These are phyloP conservation scores for Lasioglossum calceatum DNA, from an alignment of 2,888 invertebrate genomes.

Conservation along the genomic window DNA sequence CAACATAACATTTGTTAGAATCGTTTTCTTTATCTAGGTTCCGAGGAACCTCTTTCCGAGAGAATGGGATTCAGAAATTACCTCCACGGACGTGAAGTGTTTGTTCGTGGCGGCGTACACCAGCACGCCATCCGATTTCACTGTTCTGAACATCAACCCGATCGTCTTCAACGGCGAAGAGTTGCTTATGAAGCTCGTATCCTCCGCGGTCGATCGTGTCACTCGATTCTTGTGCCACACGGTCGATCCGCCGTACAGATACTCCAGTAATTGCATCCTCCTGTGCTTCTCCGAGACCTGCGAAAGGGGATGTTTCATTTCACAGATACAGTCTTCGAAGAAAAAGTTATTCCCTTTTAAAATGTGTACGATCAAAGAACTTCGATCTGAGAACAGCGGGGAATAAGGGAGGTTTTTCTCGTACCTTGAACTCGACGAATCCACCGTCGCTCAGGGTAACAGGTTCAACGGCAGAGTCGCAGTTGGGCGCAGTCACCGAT, in stretches of 20 bases:
- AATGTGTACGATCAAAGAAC: too few relatives aligned
- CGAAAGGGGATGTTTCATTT: background rate
- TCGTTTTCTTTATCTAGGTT: background rate
- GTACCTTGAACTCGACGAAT: slow-evolving; percentile 89
- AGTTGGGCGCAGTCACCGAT: slow-evolving; percentile 91
- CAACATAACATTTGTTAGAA: background rate
- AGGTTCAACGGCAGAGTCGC: slow-evolving; percentile 91
- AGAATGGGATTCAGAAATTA: slow-evolving; percentile 63
- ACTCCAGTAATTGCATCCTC: slow-evolving; percentile 93
- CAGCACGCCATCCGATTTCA: slow-evolving; percentile 91
- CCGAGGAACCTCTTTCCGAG: background rate
- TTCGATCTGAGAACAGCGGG: too few relatives aligned
- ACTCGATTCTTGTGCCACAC: slow-evolving; percentile 86
- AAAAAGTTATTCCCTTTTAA: too few relatives aligned
- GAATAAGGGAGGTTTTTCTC: background rate
- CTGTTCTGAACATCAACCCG: slow-evolving; percentile 93
- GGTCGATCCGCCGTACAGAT: slow-evolving; percentile 90
- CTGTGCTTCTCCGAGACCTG: slow-evolving; percentile 93
- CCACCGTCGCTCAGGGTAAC: slow-evolving; percentile 92
- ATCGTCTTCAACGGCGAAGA: slow-evolving; percentile 89
- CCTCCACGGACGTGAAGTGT: slow-evolving; percentile 93
- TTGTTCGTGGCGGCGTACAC: slow-evolving; percentile 94
- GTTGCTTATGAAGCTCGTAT: slow-evolving; percentile 66
- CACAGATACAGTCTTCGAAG: too few relatives aligned
- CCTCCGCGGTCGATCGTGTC: slow-evolving; percentile 72